Conservation (phyloP, 2,888 invertebrate species). For the Zygaena filipendulae region DNA sequence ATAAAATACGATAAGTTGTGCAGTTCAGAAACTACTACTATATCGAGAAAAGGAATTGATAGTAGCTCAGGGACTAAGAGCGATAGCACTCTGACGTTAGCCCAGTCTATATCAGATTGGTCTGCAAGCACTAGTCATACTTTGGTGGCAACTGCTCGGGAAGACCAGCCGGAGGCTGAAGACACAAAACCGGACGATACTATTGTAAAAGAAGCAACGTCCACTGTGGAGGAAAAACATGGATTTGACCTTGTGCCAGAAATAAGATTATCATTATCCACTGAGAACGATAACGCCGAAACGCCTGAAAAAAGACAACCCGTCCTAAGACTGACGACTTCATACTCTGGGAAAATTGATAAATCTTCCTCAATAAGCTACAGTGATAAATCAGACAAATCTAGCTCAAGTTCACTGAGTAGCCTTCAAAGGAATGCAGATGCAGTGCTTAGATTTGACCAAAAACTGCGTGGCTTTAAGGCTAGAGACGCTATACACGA, state of each 20-base stretch:
- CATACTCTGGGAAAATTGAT: slow-evolving; percentile 41
- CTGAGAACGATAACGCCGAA: slow-evolving; percentile 19
- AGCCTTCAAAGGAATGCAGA: slow-evolving; percentile 58
- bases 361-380: slow-evolving; percentile 64
- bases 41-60: slow-evolving; percentile 62
- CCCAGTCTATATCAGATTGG: slow-evolving; percentile 86
- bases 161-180: slow-evolving; percentile 50
- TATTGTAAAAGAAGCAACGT: slow-evolving; percentile 43
- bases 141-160: slow-evolving; percentile 71
- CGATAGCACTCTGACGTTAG: slow-evolving; percentile 79
- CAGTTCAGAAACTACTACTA: slow-evolving; percentile 68
- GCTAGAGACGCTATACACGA: slow-evolving; percentile 35
- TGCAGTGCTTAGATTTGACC: slow-evolving; percentile 45
- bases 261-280: slow-evolving; percentile 22
- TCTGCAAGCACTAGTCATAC: slow-evolving; percentile 84
- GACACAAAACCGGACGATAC: slow-evolving; percentile 57
- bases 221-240: slow-evolving; percentile 26
- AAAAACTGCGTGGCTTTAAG: slow-evolving; percentile 39
- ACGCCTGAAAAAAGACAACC: slow-evolving; percentile 30
- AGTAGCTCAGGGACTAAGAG: slow-evolving; percentile 80
- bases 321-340: slow-evolving; percentile 38
- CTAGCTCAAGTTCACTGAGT: slow-evolving; percentile 61
- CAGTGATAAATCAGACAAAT: slow-evolving; percentile 62
- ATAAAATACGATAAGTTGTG: slow-evolving; percentile 71
- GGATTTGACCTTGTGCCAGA: slow-evolving; percentile 27